Base-by-base conservation (phyloP, 2,113 vertebrate species). In the Colossoma macropomum region DNA sequence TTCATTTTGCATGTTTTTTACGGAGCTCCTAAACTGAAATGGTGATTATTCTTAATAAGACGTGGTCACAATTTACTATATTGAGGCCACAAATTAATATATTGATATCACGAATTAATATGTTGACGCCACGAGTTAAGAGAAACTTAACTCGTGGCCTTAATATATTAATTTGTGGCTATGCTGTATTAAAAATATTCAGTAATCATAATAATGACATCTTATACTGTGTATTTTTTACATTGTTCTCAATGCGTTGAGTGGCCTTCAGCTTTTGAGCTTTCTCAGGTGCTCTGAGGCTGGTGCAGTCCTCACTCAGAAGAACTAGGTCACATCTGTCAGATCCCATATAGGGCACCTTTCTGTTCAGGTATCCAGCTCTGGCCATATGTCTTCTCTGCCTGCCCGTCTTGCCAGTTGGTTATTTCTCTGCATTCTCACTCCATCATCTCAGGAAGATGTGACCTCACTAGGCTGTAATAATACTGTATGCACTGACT, bases 271-370 rank as follows among this genome's bases (percentile, higher is more conserved):
- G 32, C 1, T 4, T 41, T 41, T 38, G 32, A 45, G 68, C 19
- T 71, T 45, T n/a, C 66, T 71, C 68, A 71, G 34, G 12, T 41
- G 21, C 23, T n/a, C 19, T 45, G 41, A 13, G 68, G 21, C 34
- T 41, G n/a, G 68, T 41, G 68, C 32, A 70, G 34, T 25, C 41
- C 34, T 71, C 11, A n/a, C 45, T 41, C 38, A 91, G 89, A 94
- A 91, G 89, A 94, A 92, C 83, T 94, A 92, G 93, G 93, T 94
- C 93, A 93, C 93, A 92, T 87, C 92, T 92, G 92, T 86, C 91
- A 88, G 85, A 60, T 76, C 48, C 50, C 25, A 50, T 32, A 30
- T 48, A 77, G 80, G 86, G 86, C 62, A 83, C 89, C 90, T 88
- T 52, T 71, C 23, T 0, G 68, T 45, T 2, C 21, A 81, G 48